Conservation (phyloP, 1,140 invertebrate species). For the Geopemphigus sp. region DNA sequence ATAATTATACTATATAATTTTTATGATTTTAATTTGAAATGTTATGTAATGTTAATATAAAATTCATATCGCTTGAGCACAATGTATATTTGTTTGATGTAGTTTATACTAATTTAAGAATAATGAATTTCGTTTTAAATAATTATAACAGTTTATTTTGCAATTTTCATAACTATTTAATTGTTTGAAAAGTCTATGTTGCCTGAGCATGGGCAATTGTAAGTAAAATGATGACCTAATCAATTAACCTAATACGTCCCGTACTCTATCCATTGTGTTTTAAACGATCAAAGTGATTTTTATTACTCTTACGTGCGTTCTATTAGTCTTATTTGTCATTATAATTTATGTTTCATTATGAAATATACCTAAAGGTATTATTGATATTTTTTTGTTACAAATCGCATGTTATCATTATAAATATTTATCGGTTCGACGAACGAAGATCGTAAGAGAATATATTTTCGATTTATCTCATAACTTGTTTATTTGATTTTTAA, state of each 20-base stretch:
- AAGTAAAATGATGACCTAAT: slow-evolving; percentile 36
- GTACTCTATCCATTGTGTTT: neutral
- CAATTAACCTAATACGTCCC: slow-evolving; percentile 9
- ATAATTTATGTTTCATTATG: slow-evolving; percentile 15
- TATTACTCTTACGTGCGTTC: slow-evolving; percentile 12
- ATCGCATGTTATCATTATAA: neutral
- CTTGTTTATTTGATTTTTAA: too few relatives aligned
- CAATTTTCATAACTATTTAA: slow-evolving; percentile 10
- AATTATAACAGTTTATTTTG: neutral
- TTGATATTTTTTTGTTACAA: neutral
- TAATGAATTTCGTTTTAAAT: neutral
- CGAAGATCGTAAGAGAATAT: too few relatives aligned
- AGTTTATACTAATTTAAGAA: too few relatives aligned
- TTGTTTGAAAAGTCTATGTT: slow-evolving; percentile 21
- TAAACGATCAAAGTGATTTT: slow-evolving; percentile 41
- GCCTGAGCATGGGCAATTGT: neutral
- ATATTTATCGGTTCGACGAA: too few relatives aligned
- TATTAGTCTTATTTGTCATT: slow-evolving; percentile 14
- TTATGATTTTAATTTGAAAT: too few relatives aligned
- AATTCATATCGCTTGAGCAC: too few relatives aligned
- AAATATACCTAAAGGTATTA: neutral
- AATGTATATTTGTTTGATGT: too few relatives aligned
- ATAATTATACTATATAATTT: too few relatives aligned
- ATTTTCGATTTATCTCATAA: too few relatives aligned
- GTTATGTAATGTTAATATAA: too few relatives aligned